These are phyloP conservation scores for Symphodus melops DNA, from an alignment of 2,113 vertebrate genomes.

Conservation along the genomic window DNA sequence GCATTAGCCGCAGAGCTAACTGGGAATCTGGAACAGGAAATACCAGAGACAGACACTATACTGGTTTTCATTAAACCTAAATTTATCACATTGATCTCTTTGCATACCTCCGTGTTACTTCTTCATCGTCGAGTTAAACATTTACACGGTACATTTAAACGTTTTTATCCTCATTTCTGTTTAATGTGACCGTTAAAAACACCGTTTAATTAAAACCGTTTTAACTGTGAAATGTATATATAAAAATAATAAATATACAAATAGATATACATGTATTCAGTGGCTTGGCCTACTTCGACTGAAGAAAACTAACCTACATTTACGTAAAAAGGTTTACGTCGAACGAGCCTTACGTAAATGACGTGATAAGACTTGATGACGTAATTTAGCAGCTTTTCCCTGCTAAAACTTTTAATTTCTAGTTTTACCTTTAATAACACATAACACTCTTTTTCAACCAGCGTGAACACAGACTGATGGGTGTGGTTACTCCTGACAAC, in stretches of 20 bases:
- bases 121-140: neutral
- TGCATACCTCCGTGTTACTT: neutral
- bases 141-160: fast-evolving
- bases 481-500: conserved; percentile 38
- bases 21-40: conserved; percentile 68
- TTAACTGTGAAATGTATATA: no score
- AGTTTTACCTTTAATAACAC: neutral
- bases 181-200: neutral
- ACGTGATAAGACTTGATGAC: neutral
- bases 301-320: neutral
- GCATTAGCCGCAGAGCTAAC: conserved; percentile 66
- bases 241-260: no score
- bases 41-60: conserved; percentile 13
- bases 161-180: neutral
- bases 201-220: neutral
- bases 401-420: no score
- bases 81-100: neutral
- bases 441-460: neutral
- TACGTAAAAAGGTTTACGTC: neutral
- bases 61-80: neutral
- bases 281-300: neutral
- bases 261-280: no score
- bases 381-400: neutral
- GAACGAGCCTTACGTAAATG: neutral
- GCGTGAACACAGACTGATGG: conserved; percentile 5